Conservation (phyloP, 2,797 vertebrate species). For the Echeneis naucrates region DNA sequence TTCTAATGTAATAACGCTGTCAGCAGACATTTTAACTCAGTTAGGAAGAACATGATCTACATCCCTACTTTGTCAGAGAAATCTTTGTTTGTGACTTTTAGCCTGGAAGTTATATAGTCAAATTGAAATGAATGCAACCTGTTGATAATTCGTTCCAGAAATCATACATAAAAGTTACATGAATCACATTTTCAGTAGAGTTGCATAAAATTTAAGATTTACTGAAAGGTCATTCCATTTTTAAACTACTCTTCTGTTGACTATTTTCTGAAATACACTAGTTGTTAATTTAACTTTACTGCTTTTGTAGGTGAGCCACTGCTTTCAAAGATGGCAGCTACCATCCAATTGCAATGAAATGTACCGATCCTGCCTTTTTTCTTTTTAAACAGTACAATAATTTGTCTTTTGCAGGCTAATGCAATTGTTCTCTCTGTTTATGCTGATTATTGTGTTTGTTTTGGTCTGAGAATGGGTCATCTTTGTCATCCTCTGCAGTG, state of each 20-base stretch:
- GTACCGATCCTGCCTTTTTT: too few species aligned
- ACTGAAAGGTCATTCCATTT: neutral
- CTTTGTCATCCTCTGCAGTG: slow-evolving; percentile 80
- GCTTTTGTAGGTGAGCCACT: neutral
- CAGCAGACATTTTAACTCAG: slow-evolving; percentile 70
- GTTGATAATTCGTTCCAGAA: too few species aligned
- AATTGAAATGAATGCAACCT: slow-evolving; percentile 3
- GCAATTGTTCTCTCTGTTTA: neutral
- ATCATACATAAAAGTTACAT: too few species aligned
- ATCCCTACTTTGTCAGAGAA: slow-evolving; percentile 66
- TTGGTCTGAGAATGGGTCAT: neutral
- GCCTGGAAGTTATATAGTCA: neutral
- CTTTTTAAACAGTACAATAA: too few species aligned
- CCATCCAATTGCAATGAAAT: neutral
- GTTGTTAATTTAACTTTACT: neutral
- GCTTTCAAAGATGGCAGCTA: neutral
- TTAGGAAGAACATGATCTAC: slow-evolving; percentile 63
- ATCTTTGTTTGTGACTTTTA: slow-evolving; percentile 21
- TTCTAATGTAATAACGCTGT: slow-evolving; percentile 71
- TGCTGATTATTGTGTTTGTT: neutral
- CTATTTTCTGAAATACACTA: neutral
- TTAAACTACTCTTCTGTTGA: neutral
- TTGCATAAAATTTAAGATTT: slow-evolving; percentile 1
- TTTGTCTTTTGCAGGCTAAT: neutral
- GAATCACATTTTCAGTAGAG: neutral